Base-by-base conservation (phyloP, 2,113 vertebrate species). In the Mystacornis crossleyi region DNA sequence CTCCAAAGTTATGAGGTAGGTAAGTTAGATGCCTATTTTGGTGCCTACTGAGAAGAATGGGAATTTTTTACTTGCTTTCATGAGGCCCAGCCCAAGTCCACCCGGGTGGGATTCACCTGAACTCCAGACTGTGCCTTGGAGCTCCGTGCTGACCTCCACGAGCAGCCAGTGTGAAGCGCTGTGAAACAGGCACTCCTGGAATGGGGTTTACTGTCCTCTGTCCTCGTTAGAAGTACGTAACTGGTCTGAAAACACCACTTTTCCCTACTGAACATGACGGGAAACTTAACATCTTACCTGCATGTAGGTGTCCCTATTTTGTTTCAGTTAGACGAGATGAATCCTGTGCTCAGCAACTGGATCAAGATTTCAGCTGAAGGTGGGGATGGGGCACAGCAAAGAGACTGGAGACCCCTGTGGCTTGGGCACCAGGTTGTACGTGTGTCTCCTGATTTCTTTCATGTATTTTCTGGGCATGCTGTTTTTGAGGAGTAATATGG, bases 211-310 rank as follows among this genome's bases (percentile, higher is more conserved):
- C 19, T 47, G 10, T 51, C 47, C 28, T 23, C 34, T 58, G 10
- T 50, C 47, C 31, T 6, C 2, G 1, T 20, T 18, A 54, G 34
- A 42, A 64, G 54, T 72, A 81, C 58, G n/a, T 36, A 67, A 34
- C 24, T n/a, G 38, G 72, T 86, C 48, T 67, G 53, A 28, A 75
- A 90, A 50, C 38, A 53, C 9, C 6, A 4, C 38, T 75, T 90
- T 54, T 0, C 31, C 28, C 9, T 67, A 2, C 14, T 36, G 58
- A 33, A 24, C 1, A 1, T 10, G 31, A 55, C 42, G 12, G n/a
- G 40, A 36, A 50, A 47, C 53, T 64, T 0, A 0, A 8, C 51
- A 23, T 25, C 36, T 8, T 10, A 26, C 6, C 16, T 64, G 43
- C 8, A 13, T 12, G n/a, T 40, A 31, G 12, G 15, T 55, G 25